A percentile compares a stretch with the other conserved stretches of the same genome.
Evolutionary conservation across 2,797 vertebrate species (phyloP).

Genomic region (Pseudotriccus pelzelni): DNA sequence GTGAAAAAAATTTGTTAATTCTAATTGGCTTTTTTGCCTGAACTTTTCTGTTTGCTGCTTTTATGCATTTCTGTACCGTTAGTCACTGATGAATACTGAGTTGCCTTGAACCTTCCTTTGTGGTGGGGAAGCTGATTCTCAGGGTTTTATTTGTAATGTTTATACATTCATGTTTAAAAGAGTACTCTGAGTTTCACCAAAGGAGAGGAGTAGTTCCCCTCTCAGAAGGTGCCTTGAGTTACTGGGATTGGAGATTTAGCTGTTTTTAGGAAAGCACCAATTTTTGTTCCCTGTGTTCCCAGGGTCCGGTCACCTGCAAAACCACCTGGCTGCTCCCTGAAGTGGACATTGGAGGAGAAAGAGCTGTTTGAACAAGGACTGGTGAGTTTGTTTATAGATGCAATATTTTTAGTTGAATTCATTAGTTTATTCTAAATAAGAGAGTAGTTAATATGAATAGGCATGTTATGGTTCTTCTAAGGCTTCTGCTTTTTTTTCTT

Average conservation of each 20-base stretch:
- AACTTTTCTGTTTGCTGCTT: neutral
- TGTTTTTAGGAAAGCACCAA: neutral
- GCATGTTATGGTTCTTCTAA: neutral
- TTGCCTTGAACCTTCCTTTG: neutral
- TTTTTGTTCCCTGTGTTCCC: constrained; percentile 3
- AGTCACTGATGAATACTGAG: neutral
- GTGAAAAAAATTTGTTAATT: neutral
- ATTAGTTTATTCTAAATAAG: neutral
- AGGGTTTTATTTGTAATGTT: neutral
- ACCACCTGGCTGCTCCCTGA: constrained; percentile 76
- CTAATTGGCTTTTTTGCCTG: neutral
- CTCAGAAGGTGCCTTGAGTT: neutral
- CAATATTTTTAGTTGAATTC: neutral
- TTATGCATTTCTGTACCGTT: rapidly evolving
- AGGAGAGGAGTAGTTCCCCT: neutral
- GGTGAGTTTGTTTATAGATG: constrained; percentile 72
- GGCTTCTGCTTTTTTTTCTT: neutral
- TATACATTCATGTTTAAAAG: neutral
- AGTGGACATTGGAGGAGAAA: constrained; percentile 92
- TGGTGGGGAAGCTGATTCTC: neutral
- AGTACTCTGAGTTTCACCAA: neutral
- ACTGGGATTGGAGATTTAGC: neutral
- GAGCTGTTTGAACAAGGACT: constrained; percentile 93
- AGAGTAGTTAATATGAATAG: neutral
- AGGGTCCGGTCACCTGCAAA: constrained; percentile 84